These are phyloP conservation scores for Lepidocyrtinus sp. DNA, from an alignment of 2,888 invertebrate species.

Conservation along the genomic window DNA sequence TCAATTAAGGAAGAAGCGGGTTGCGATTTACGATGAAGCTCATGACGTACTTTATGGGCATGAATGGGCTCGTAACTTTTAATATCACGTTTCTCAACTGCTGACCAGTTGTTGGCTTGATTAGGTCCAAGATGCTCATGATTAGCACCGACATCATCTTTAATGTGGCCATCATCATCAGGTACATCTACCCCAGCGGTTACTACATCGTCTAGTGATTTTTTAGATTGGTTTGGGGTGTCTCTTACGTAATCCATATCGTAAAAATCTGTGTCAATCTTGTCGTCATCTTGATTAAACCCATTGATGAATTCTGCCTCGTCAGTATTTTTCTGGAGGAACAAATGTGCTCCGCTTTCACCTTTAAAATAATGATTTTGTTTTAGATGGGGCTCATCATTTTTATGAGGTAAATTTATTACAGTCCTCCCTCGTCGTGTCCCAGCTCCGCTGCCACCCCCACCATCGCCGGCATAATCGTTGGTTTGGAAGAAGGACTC, in stretches of 20 bases:
- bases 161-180: conserved; percentile 33
- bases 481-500: conserved; percentile 30
- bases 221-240: no score
- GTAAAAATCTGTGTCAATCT: conserved; percentile 13
- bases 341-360: neutral
- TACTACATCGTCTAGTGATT: no score
- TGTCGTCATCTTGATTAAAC: neutral
- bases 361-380: neutral
- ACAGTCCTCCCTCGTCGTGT: conserved; percentile 40
- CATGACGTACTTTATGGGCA: conserved; percentile 56
- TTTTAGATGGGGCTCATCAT: conserved; percentile 39
- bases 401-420: conserved; percentile 45
- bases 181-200: conserved; percentile 34
- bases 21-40: conserved; percentile 60
- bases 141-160: conserved; percentile 19
- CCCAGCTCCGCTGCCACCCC: conserved; percentile 17
- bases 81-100: conserved; percentile 45
- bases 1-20: conserved; percentile 35
- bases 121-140: conserved; percentile 18
- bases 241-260: neutral
- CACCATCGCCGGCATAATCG: conserved; percentile 42
- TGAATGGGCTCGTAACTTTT: conserved; percentile 40
- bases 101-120: neutral
- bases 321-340: neutral
- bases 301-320: neutral